These are phyloP conservation scores for Zaprionus ghesquierei DNA, from an alignment of 1,140 invertebrate genomes.

Conservation along the genomic window DNA sequence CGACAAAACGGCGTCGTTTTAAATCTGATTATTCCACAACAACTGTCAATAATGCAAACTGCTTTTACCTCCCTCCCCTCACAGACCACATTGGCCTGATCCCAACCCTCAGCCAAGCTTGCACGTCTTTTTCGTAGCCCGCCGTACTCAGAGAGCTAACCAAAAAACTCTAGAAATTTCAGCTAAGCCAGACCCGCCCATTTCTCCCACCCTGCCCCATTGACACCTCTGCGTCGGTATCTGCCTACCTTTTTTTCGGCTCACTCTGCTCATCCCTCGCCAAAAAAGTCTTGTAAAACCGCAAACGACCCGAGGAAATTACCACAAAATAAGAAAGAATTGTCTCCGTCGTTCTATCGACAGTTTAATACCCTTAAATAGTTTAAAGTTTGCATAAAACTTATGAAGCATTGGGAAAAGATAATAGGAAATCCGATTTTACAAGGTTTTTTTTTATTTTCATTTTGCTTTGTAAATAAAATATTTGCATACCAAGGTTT, in stretches of 20 bases:
- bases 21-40: slow-evolving; percentile 80
- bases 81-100: too few relatives aligned
- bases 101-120: neutral
- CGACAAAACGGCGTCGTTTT: slow-evolving; percentile 66
- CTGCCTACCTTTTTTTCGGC: neutral
- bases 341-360: slow-evolving; percentile 36
- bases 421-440: too few relatives aligned
- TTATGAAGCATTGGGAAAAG: too few relatives aligned
- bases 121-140: neutral
- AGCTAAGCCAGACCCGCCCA: neutral
- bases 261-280: neutral
- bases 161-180: neutral
- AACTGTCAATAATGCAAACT: slow-evolving; percentile 77
- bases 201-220: neutral
- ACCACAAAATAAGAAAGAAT: slow-evolving; percentile 55
- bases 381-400: too few relatives aligned
- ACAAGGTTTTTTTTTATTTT: too few relatives aligned
- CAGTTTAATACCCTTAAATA: neutral
- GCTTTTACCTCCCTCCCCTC: neutral
- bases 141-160: neutral
- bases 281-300: slow-evolving; percentile 37
- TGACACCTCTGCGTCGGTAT: neutral
- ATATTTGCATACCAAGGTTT: too few relatives aligned
- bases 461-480: too few relatives aligned
- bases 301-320: slow-evolving; percentile 77